Base-by-base conservation (phyloP, 2,888 invertebrate species). In the Saturnia pavonia region DNA sequence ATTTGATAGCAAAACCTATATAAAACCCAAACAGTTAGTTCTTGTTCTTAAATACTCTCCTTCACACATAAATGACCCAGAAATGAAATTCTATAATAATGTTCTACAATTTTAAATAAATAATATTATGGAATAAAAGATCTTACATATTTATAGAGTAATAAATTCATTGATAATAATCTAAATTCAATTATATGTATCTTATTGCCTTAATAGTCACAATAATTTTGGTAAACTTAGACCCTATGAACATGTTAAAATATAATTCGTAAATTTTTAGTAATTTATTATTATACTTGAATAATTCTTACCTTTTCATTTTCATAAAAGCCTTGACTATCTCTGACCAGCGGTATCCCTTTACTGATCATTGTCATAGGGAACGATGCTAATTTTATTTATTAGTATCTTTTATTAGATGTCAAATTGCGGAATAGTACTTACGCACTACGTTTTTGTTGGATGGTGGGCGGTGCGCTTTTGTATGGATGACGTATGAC, bases 381-480 rank as follows among this genome's bases (percentile, higher is more conserved):
- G 75, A 80, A 83, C 82, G 87, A 82, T 83, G 85, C 88, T 88
- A 91, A 92, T 91, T 92, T 92, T 89, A 92, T 93, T 93, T 92
- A 92, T 92, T 92, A 88, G 84, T 83, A 69, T 80, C 85, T 87
- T 90, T 92, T 91, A 88, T 84, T 79, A 85, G 78, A 77, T 82
- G 87, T 88, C 86, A 88, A 86, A 89, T 89, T 90, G 89, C 87
- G 85, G 87, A 86, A 88, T 87, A 82, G 84, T 82, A 79, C 78
- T 72, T 70, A 76, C 67, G 73, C 74, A 74, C 71, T 72, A 69
- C 69, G 68, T 75, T 79, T 77, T 81, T 79, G 82, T 81, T 72
- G 75, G 80, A 72, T 72, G 70, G 81, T 85, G 82, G 87, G 88
- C 88, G 88, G 88, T 80, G 78, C 76, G 72, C 79, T 81, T 86